phyloP scores from a whole-genome alignment of 1,140 invertebrate genomes.

The Nephotettix cincticeps region DNA sequence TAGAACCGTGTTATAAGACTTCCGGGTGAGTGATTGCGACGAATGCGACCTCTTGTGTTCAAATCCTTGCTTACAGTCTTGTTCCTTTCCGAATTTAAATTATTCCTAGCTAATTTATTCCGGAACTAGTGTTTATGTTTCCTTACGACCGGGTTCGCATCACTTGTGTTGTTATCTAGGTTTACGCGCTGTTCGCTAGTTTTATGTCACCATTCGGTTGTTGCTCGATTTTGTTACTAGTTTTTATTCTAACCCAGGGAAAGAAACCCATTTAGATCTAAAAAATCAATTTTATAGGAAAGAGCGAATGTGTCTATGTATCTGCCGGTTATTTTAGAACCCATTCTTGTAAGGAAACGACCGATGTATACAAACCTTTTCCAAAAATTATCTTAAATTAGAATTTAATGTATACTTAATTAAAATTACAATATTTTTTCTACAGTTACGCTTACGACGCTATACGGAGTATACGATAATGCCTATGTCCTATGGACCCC shows the following conservation, averaged over 20 bases:
- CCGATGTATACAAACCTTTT: constrained; percentile 6
- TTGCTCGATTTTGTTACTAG: not conserved
- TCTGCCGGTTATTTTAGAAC: too few relatives aligned
- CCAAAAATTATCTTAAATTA: constrained; percentile 10
- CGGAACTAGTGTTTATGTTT: not conserved
- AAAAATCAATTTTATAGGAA: too few relatives aligned
- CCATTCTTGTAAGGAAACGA: not conserved
- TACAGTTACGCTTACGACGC: constrained; percentile 1
- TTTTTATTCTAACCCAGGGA: not conserved
- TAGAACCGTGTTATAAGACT: too few relatives aligned
- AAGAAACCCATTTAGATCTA: not conserved
- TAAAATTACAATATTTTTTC: constrained; percentile 6
- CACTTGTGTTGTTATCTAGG: not conserved
- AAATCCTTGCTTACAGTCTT: too few relatives aligned
- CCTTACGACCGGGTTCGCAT: not conserved
- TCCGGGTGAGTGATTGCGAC: too few relatives aligned
- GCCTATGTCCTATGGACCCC: not conserved
- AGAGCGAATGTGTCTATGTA: too few relatives aligned
- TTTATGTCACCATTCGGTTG: not conserved
- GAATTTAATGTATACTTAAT: not conserved
- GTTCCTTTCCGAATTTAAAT: too few relatives aligned
- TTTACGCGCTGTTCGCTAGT: not conserved
- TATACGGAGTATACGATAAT: constrained; percentile 13
- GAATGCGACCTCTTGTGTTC: too few relatives aligned
- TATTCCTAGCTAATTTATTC: too few relatives aligned